Evolutionary conservation across 2,113 vertebrate genomes (phyloP), one percentile per base, ranked within the genome.

Genomic region (Cottus gobio): DNA sequence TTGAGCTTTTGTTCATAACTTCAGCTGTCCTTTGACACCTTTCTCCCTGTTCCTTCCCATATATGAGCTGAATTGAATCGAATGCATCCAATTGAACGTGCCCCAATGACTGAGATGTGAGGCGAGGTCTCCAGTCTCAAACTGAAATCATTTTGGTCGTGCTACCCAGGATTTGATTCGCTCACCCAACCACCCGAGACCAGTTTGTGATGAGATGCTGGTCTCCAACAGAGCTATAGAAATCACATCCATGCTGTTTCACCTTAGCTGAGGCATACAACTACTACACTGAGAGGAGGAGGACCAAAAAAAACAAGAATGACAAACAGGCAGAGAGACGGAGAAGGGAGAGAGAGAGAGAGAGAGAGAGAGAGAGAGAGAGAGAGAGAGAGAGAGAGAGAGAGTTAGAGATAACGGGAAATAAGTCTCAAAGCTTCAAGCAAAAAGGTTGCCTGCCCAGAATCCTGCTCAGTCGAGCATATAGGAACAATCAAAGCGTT

Each of bases 181-280:
- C 84, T 89, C 82, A 37, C 87, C 85, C 80, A 89, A 88, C 88
- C 89, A 87, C 88, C 86, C 83, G 86, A 90, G 83, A 91, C 89
- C 87, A 78, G 85, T 83, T 85, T 83, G 80, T 91, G 91, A 93
- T 91, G 88, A 94, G 90, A 87, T 90, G 82, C 75, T 85, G 90
- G 88, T 86, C 88, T 93, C 92, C 89, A 89, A 69, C 92, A 81
- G 91, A 82, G 90, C 85, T 90, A 70, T 72, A 88, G 87, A 93
- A 94, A 93, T 92, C 89, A 75, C 89, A 92, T 89, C 84, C 85
- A 78, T n/a, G 75, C 85, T 85, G 83, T 88, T 90, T 91, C 82
- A 92, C 91, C 84, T 90, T 85, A 87, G 80, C 75, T 65, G 64
- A 82, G 75, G 81, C 80, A 82, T 67, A 86, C 84, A 68, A 65